Evolutionary conservation across 2,888 invertebrate species (phyloP).

Genomic region (Melikaiella ostensackeni): DNA sequence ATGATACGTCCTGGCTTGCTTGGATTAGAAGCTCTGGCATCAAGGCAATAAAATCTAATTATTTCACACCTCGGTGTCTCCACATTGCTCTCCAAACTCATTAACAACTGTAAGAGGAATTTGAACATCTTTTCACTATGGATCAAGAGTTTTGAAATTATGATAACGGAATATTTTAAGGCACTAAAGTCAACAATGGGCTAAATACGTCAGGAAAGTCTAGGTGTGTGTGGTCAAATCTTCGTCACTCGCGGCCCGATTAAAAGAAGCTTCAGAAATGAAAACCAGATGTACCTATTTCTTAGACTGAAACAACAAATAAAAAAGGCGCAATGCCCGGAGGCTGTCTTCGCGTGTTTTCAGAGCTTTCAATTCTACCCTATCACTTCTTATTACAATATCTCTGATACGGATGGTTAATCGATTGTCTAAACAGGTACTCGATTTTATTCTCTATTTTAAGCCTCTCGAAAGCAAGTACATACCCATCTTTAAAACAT

Average conservation of each 20-base stretch:
- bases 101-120: slow-evolving; percentile 6
- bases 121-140: neutral
- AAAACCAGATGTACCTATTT: slow-evolving; percentile 39
- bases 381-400: slow-evolving; percentile 14
- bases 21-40: slow-evolving; percentile 28
- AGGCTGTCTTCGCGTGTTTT: neutral
- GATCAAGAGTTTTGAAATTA: slow-evolving; percentile 14
- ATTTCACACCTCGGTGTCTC: slow-evolving; percentile 38
- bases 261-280: slow-evolving; percentile 36
- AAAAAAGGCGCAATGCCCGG: slow-evolving; percentile 18
- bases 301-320: slow-evolving; percentile 35
- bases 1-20: slow-evolving; percentile 30
- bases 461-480: slow-evolving; percentile 14
- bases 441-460: slow-evolving; percentile 19
- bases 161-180: slow-evolving; percentile 36
- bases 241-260: slow-evolving; percentile 32
- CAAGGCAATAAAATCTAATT: slow-evolving; percentile 31
- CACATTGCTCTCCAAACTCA: slow-evolving; percentile 4
- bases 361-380: slow-evolving; percentile 26
- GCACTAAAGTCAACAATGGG: slow-evolving; percentile 36
- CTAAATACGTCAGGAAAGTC: neutral
- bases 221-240: slow-evolving; percentile 31
- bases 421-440: slow-evolving; percentile 33
- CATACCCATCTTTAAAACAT: slow-evolving; percentile 4
- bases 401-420: slow-evolving; percentile 26